Conservation (phyloP, 2,797 vertebrate genomes). For the Pangasius sanitwongsei region DNA sequence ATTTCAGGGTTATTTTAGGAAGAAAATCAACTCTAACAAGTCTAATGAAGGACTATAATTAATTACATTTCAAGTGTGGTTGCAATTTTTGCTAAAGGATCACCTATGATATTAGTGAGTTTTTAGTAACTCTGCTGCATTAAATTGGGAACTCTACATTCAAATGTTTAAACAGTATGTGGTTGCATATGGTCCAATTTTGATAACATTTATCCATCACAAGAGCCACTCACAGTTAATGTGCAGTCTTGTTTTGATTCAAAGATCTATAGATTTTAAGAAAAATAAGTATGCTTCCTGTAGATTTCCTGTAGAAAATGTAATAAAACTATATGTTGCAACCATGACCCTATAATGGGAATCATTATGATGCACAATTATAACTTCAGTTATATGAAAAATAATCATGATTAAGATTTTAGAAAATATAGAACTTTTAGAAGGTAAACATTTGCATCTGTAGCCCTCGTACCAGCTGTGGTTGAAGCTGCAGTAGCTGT, state of each 20-base stretch:
- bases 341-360: not conserved
- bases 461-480: not conserved
- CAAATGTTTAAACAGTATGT: not conserved
- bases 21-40: not conserved
- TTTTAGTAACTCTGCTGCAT: not conserved
- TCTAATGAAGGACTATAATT: not conserved
- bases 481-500: constrained; percentile 40
- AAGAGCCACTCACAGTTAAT: not conserved
- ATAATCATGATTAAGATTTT: not conserved
- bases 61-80: not conserved
- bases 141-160: not conserved
- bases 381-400: not conserved
- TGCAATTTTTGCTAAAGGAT: not conserved
- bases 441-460: not conserved
- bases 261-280: no score
- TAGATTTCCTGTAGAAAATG: not conserved
- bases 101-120: not conserved
- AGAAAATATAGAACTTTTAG: not conserved
- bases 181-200: not conserved
- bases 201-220: not conserved
- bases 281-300: not conserved
- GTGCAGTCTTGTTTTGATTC: not conserved
- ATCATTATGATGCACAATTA: not conserved
- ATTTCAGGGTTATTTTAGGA: not conserved
- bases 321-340: not conserved